phyloP scores from a whole-genome alignment of 2,888 invertebrate genomes.

The Drosophila meridionalis region DNA sequence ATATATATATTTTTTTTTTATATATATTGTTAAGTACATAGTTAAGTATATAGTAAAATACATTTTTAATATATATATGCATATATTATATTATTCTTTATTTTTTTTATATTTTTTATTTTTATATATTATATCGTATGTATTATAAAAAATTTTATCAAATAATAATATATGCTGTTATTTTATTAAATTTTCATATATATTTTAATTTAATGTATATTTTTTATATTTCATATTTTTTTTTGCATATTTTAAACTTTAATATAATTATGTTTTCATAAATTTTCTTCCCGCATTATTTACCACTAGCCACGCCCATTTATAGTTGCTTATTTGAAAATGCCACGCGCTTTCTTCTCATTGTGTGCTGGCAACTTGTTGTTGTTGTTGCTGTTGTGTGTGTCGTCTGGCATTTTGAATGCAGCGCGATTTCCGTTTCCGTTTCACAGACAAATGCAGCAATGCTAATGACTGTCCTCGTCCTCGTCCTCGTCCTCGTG shows the following conservation, averaged over 20 bases:
- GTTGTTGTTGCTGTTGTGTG: slow-evolving; percentile 38
- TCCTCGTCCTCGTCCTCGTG: background rate
- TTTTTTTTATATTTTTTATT: no score
- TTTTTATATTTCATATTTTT: background rate
- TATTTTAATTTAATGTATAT: background rate
- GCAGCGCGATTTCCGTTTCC: slow-evolving; percentile 68
- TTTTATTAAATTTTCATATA: no score
- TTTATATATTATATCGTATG: no score
- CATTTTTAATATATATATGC: no score
- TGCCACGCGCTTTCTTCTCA: slow-evolving; percentile 39
- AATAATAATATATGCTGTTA: no score
- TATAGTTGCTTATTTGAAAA: background rate
- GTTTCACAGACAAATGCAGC: slow-evolving; percentile 50
- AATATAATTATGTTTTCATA: background rate
- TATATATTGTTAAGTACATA: no score
- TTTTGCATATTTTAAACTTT: background rate
- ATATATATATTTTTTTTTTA: no score
- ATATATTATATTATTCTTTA: no score
- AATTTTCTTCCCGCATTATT: background rate
- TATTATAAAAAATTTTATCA: no score
- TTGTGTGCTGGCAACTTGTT: slow-evolving; percentile 52
- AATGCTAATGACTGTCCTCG: slow-evolving; percentile 49
- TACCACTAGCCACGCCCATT: slow-evolving; percentile 4
- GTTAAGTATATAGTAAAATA: no score
- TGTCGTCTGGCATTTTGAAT: slow-evolving; percentile 61